Evolutionary conservation across 37 sponge, comb jelly and placozoan genomes (phyloP), one percentile per base, ranked within the genome.

Genomic region (Chondrosia reniformis): DNA sequence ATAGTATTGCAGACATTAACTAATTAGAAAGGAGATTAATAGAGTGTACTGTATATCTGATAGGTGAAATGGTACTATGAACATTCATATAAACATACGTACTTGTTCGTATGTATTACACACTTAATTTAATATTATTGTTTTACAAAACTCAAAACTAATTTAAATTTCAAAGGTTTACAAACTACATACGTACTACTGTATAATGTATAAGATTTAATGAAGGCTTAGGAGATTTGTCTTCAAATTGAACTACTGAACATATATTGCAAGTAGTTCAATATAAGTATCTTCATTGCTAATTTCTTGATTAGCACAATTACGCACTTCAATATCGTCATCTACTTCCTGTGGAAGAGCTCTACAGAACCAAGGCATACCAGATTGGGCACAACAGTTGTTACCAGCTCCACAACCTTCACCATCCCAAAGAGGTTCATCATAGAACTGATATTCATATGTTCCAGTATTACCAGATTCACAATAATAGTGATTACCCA

Each of bases 351-450:
- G 17, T 33, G 76, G 55, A 22, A 75, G 34, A 19, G 32, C 54
- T 33, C 25, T 49, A 12, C 56, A 13, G 34, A 75, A 75, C 76
- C 76, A 75, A 19, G 76, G 76, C 56, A 75, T 44, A 28, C 76
- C 76, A 46, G 56, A 54, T 34, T 75, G 46, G 52, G 76, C 24
- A 55, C 76, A 75, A 25, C 76, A 75, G 55, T 43, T 75, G 76
- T 75, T 75, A 9, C 37, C 55, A 55, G 52, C 21, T 12, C 33
- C 55, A 46, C 56, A 69, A 25, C 36, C 36, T 24, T 69, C 22
- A 4, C 72, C 72, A 6, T 69, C 72, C 72, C 72, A 69, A 24
- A 69, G 3, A 2, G 72, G 72, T 24, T 69, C 72, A 6, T 19
- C 1, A 43, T 75, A 49, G 55, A 33, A 54, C 1, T 8, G 1